phyloP scores from a whole-genome alignment of 1,140 invertebrate species.

The Drosophila chauvacae region DNA sequence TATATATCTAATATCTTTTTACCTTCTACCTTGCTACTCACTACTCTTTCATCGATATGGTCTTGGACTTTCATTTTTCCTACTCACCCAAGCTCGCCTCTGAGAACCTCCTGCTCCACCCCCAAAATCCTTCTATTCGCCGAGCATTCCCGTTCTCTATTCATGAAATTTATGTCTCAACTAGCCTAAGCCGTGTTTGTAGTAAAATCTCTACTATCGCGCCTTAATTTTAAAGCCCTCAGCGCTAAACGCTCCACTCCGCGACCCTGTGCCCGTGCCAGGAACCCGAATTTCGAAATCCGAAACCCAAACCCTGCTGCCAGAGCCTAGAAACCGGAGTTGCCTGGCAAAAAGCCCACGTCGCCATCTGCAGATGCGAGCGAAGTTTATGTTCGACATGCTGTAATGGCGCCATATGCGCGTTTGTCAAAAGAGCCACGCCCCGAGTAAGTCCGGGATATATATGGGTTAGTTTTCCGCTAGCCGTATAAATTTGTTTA shows the following conservation, averaged over 20 bases:
- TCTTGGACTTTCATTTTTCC: too few species aligned
- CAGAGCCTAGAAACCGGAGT: slow-evolving; percentile 15
- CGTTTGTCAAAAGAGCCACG: slow-evolving; percentile 66
- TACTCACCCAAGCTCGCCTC: background rate
- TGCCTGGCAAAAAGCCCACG: slow-evolving; percentile 16
- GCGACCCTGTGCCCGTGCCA: background rate
- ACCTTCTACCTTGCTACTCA: too few species aligned
- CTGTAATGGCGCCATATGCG: slow-evolving; percentile 76
- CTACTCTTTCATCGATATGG: background rate
- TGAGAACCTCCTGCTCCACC: too few species aligned
- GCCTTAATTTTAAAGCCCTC: slow-evolving; percentile 74
- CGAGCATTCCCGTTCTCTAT: slow-evolving; percentile 4
- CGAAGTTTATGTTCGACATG: slow-evolving; percentile 80
- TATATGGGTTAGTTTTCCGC: slow-evolving; percentile 71
- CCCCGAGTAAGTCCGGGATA: slow-evolving; percentile 50
- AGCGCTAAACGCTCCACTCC: slow-evolving; percentile 46
- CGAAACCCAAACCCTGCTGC: background rate
- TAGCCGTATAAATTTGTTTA: slow-evolving; percentile 81
- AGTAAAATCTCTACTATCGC: slow-evolving; percentile 63
- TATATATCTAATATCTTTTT: too few species aligned
- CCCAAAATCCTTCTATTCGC: background rate
- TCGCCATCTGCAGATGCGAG: slow-evolving; percentile 59
- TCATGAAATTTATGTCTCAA: slow-evolving; percentile 57
- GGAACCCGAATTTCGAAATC: background rate
- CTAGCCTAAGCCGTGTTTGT: slow-evolving; percentile 52